These are phyloP conservation scores for Chondrilla cf. caribensis DNA, from an alignment of 37 sponge, comb jelly and placozoan genomes.

Conservation along the genomic window DNA sequence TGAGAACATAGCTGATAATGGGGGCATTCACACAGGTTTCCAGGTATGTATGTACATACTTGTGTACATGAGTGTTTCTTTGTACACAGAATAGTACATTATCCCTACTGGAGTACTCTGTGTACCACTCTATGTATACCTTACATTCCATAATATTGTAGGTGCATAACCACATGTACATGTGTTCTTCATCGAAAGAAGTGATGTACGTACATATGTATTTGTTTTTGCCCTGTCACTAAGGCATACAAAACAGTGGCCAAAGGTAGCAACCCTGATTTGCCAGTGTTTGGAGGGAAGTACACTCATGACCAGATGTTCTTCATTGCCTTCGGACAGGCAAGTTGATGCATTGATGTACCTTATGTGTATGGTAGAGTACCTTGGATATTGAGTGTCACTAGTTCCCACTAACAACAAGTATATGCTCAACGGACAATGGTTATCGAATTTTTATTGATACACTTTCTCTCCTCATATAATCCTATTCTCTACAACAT, in stretches of 20 bases:
- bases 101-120: no score
- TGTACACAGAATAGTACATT: no score
- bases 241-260: constrained; percentile 4
- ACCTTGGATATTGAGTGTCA: neutral
- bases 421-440: no score
- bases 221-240: neutral
- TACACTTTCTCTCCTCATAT: no score
- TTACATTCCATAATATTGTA: no score
- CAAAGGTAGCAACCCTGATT: neutral
- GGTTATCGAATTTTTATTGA: no score
- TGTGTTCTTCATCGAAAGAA: no score
- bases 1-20: constrained; percentile 83
- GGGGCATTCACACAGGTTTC: constrained; percentile 58
- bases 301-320: constrained; percentile 55
- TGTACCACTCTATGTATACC: no score
- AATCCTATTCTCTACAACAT: no score
- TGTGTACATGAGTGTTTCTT: neutral
- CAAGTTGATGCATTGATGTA: neutral
- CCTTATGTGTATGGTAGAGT: neutral
- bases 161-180: no score
- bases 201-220: no score
- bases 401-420: no score
- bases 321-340: constrained; percentile 66
- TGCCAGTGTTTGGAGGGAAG: constrained; percentile 18
- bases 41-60: constrained; percentile 33